These are phyloP conservation scores for Agelas oroides DNA, from an alignment of 37 sponge, comb jelly and placozoan genomes.

Conservation along the genomic window DNA sequence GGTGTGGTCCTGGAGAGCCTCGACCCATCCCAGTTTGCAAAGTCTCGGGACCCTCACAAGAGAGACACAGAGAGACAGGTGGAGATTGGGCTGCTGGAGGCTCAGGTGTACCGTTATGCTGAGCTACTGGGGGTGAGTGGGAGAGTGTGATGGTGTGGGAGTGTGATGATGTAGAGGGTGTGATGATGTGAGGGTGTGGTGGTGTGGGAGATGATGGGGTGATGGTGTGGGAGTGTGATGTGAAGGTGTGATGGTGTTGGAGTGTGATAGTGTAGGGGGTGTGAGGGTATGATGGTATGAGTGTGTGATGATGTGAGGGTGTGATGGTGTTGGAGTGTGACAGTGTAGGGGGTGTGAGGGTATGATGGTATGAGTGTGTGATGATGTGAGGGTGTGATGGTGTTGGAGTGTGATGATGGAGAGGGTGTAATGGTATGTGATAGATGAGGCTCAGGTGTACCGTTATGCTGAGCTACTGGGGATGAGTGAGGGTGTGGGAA, in stretches of 20 bases:
- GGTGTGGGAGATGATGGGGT: background rate
- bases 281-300: background rate
- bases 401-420: background rate
- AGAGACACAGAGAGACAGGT: constrained; percentile 55
- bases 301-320: background rate
- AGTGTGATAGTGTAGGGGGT: background rate
- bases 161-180: background rate
- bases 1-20: constrained; percentile 56
- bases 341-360: too few species aligned
- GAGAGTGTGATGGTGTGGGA: background rate
- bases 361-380: too few species aligned
- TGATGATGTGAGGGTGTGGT: background rate
- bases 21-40: constrained; percentile 85
- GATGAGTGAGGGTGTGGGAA: constrained; percentile 28
- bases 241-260: background rate
- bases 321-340: too few species aligned
- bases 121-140: constrained; percentile 87
- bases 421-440: background rate
- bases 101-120: constrained; percentile 79
- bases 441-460: constrained; percentile 87
- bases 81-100: constrained; percentile 88
- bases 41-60: constrained; percentile 48
- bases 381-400: background rate
- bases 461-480: constrained; percentile 81
- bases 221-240: background rate